Percentiles rank a stretch among this genome's conserved stretches.
Conservation (phyloP, 2,888 invertebrate genomes). For the Athalia circularis region DNA sequence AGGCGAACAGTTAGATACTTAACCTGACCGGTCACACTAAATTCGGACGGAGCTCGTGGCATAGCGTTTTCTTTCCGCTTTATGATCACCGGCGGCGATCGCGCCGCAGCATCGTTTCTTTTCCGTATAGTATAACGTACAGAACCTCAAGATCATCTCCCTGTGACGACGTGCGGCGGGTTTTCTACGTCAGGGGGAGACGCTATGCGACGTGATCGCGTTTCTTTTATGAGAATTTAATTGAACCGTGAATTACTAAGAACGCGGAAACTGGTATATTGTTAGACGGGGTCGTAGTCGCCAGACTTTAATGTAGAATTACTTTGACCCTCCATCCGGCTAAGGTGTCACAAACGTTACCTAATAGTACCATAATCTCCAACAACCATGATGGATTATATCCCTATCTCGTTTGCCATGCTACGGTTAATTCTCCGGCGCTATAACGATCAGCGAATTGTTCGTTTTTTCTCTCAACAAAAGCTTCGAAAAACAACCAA, state of each 20-base stretch:
- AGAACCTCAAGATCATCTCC: constrained; percentile 12
- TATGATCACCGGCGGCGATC: constrained; percentile 29
- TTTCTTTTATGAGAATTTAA: constrained; percentile 14
- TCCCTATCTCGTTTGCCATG: constrained; percentile 1
- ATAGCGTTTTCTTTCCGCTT: constrained; percentile 45
- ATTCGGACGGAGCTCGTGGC: constrained; percentile 51
- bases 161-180: constrained; percentile 28
- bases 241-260: constrained; percentile 32
- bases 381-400: constrained; percentile 31
- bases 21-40: constrained; percentile 53
- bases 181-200: background rate
- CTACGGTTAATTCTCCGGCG: background rate
- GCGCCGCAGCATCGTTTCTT: background rate
- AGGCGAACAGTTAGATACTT: constrained; percentile 55
- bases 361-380: constrained; percentile 19
- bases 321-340: constrained; percentile 32
- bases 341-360: constrained; percentile 31
- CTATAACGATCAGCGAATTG: background rate
- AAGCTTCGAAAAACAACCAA: background rate
- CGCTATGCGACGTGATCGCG: background rate
- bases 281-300: background rate
- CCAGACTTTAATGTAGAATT: constrained; percentile 4
- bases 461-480: background rate
- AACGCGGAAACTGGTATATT: constrained; percentile 18
- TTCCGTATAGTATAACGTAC: background rate